These are phyloP conservation scores for Thalassoma bifasciatum DNA, from an alignment of 2,113 vertebrate species.

Conservation along the genomic window DNA sequence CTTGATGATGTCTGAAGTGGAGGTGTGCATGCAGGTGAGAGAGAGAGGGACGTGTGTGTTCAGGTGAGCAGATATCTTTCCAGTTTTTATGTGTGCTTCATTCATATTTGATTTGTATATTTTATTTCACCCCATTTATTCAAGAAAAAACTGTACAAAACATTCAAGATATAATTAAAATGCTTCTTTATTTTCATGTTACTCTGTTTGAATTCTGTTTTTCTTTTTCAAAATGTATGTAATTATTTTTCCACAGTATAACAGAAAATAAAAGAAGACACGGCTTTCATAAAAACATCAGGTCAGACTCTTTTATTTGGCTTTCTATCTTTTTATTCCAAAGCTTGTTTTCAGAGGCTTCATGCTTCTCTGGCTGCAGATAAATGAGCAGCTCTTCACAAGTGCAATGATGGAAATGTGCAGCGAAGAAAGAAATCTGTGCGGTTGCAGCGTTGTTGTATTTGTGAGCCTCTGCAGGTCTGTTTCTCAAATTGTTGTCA, in stretches of 20 bases:
- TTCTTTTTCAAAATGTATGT: slow-evolving; percentile 77
- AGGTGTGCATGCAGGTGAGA: not conserved
- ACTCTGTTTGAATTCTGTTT: slow-evolving; percentile 45
- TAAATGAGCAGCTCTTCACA: too few relatives aligned
- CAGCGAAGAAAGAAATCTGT: not conserved
- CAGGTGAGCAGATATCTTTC: slow-evolving; percentile 36
- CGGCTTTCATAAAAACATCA: slow-evolving; percentile 77
- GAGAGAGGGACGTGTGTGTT: slow-evolving; percentile 21
- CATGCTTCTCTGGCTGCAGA: too few relatives aligned
- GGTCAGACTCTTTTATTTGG: slow-evolving; percentile 15
- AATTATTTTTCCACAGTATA: slow-evolving; percentile 86
- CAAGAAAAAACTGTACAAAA: slow-evolving; percentile 68
- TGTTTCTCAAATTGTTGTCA: too few relatives aligned
- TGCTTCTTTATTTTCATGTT: slow-evolving; percentile 67
- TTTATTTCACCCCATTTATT: slow-evolving; percentile 65
- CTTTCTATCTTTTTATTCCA: not conserved
- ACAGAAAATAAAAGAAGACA: slow-evolving; percentile 80
- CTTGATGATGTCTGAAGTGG: slow-evolving; percentile 32
- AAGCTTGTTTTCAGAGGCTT: too few relatives aligned
- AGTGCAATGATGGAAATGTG: too few relatives aligned
- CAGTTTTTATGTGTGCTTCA: slow-evolving; percentile 51
- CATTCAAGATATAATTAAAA: slow-evolving; percentile 66
- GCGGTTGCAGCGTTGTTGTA: too few relatives aligned
- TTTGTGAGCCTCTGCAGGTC: too few relatives aligned
- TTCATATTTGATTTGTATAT: slow-evolving; percentile 50